A percentile compares a stretch with the other conserved stretches of the same genome.
Conservation (phyloP, 2,888 invertebrate genomes). For the Adelphocoris suturalis region DNA sequence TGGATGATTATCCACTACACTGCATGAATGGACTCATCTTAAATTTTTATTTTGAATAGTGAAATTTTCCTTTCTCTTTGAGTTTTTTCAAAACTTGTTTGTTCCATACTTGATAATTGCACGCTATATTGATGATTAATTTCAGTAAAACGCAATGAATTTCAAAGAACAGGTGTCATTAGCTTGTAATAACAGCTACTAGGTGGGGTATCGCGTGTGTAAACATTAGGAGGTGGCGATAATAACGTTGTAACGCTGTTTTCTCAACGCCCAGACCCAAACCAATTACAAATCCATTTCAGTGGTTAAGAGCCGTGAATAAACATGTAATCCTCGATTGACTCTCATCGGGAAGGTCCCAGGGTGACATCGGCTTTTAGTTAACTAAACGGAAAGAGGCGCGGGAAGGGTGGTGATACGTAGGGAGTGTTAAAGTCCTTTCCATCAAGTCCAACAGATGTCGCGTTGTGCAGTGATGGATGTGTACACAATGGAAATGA, state of each 20-base stretch:
- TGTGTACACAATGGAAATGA: constrained; percentile 68
- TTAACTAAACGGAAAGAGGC: constrained; percentile 58
- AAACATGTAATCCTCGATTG: not conserved
- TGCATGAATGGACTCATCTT: too few relatives aligned
- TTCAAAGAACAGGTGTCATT: not conserved
- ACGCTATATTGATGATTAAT: too few relatives aligned
- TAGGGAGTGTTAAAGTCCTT: constrained; percentile 37
- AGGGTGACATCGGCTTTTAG: constrained; percentile 52
- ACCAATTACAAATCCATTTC: constrained; percentile 46
- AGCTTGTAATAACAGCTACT: not conserved
- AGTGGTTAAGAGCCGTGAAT: constrained; percentile 20
- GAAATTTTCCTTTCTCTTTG: too few relatives aligned
- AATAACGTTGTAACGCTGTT: not conserved
- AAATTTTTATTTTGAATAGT: too few relatives aligned
- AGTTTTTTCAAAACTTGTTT: too few relatives aligned
- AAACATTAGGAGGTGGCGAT: not conserved
- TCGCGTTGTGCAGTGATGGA: constrained; percentile 47
- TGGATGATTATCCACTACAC: too few relatives aligned
- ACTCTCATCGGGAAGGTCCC: constrained; percentile 22
- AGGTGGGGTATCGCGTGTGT: not conserved
- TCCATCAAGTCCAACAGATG: constrained; percentile 60
- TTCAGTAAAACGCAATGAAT: not conserved
- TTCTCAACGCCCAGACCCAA: not conserved
- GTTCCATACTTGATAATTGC: too few relatives aligned
- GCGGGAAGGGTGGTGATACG: constrained; percentile 1